A percentile compares a stretch with the other conserved stretches of the same genome.
phyloP scores from a whole-genome alignment of 2,797 vertebrate species.

The Cyclura pinguis region DNA sequence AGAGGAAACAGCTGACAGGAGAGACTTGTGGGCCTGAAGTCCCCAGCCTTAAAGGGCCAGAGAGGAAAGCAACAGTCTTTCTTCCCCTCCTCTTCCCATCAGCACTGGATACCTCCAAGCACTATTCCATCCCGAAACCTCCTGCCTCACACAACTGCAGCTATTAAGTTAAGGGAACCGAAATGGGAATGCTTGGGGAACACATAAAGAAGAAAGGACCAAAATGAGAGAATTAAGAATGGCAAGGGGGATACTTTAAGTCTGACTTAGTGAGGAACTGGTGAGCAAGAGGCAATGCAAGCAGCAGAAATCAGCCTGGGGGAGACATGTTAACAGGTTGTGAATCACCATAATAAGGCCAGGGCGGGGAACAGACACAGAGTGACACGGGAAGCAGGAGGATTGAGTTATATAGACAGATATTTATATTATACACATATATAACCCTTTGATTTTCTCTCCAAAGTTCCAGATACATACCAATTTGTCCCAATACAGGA shows the following conservation, averaged over 20 bases:
- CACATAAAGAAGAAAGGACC: neutral
- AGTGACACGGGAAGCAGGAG: neutral
- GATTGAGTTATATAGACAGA: too few species aligned
- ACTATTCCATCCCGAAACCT: neutral
- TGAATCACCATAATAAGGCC: neutral
- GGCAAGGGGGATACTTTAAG: neutral
- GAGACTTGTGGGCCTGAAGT: neutral
- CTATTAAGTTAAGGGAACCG: neutral
- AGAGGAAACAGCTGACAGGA: slow-evolving; percentile 24
- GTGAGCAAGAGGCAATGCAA: too few species aligned
- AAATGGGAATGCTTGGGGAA: neutral
- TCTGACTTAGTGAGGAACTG: neutral
- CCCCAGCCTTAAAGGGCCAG: neutral
- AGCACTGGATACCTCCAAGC: neutral
- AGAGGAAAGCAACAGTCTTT: neutral
- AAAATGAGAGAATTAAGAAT: neutral
- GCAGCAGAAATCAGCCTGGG: neutral
- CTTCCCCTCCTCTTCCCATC: neutral
- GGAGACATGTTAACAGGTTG: neutral
- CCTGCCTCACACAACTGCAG: neutral
- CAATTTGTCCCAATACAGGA: neutral
- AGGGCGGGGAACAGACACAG: too few species aligned
- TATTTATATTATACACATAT: neutral
- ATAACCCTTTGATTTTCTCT: too few species aligned
- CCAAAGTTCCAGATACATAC: neutral